phyloP scores from a whole-genome alignment of 2,797 vertebrate genomes.

The Fistularia commersonii region DNA sequence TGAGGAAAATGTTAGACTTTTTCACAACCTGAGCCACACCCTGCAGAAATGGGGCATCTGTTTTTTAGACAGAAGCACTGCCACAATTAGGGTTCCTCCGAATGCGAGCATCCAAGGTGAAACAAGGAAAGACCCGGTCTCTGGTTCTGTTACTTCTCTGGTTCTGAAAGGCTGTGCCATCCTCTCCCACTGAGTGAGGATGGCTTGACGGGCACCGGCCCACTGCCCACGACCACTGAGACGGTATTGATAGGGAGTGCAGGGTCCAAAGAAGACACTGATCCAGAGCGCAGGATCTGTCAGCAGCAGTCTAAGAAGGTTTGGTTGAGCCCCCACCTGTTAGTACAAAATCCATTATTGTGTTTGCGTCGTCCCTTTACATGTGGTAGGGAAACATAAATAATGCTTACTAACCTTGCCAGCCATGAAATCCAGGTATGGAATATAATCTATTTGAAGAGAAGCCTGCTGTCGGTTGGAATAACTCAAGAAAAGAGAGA shows the following conservation, averaged over 20 bases:
- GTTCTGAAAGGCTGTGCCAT: slow-evolving; percentile 76
- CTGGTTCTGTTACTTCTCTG: slow-evolving; percentile 40
- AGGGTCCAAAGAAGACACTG: slow-evolving; percentile 80
- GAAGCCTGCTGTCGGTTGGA: slow-evolving; percentile 53
- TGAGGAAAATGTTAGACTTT: slow-evolving; percentile 9
- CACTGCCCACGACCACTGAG: slow-evolving; percentile 80
- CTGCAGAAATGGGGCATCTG: slow-evolving; percentile 1
- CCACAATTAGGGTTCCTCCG: slow-evolving; percentile 55
- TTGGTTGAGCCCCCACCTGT: slow-evolving; percentile 75
- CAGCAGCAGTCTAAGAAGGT: slow-evolving; percentile 66
- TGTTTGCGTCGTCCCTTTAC: background rate
- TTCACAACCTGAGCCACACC: slow-evolving; percentile 13
- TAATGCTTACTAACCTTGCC: slow-evolving; percentile 59
- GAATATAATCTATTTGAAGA: slow-evolving; percentile 67
- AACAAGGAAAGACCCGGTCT: background rate
- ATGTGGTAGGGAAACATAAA: background rate
- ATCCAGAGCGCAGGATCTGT: slow-evolving; percentile 77
- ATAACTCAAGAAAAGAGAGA: slow-evolving; percentile 49
- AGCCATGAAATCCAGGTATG: slow-evolving; percentile 78
- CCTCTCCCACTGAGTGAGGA: slow-evolving; percentile 83
- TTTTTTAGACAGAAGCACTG: slow-evolving; percentile 35
- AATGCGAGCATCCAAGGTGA: slow-evolving; percentile 46
- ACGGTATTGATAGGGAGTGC: slow-evolving; percentile 83
- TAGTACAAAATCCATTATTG: slow-evolving; percentile 8
- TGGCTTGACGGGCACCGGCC: slow-evolving; percentile 79